Evolutionary conservation across 2,113 vertebrate species (phyloP), one percentile per base, ranked within the genome.

Genomic region (Bubo scandiacus): DNA sequence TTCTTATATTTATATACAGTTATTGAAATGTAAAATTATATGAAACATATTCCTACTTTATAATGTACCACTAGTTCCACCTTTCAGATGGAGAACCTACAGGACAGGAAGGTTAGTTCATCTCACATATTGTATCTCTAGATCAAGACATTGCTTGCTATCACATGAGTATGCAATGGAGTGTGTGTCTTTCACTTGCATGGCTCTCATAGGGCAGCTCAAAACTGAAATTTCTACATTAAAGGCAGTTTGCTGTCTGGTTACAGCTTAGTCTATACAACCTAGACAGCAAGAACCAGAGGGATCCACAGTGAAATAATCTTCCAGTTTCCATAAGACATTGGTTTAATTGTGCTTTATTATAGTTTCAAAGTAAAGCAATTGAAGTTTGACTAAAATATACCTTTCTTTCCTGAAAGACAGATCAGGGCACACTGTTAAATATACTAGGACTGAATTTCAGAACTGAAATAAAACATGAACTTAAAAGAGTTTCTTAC

Each of bases 201-300:
- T 18, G 9, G 13, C 12, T 61, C n/a, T 83, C 17, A 3, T 6
- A 38, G 5, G 0, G 0, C 49, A 77, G 12, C 5, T 45, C 0
- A 0, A 63, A 75, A 55, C 21, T 61, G 54, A 75, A 72, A 65
- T 80, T 49, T 82, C 23, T 73, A 11, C 8, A 15, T 36, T 58
- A 77, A 82, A 73, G 18, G 8, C 9, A 73, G 5, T 32, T 45
- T 77, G 11, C 8, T 61, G 10, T n/a, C 27, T 84, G 15, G 7
- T 88, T 79, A 34, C 16, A 54, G 15, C 21, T 67, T 12, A 66
- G 10, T 30, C 51, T 58, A 7, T 62, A 45, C 36, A 70, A 54
- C 45, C 25, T 61, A 54, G 38, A 49, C 19, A 86, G 11, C 13
- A 77, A 51, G 34, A 68, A 81, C 11, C 72, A 83, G 23, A 63